A percentile compares a stretch with the other conserved stretches of the same genome.
phyloP scores from a whole-genome alignment of 1,140 invertebrate genomes.

The Brachionus calyciflorus region DNA sequence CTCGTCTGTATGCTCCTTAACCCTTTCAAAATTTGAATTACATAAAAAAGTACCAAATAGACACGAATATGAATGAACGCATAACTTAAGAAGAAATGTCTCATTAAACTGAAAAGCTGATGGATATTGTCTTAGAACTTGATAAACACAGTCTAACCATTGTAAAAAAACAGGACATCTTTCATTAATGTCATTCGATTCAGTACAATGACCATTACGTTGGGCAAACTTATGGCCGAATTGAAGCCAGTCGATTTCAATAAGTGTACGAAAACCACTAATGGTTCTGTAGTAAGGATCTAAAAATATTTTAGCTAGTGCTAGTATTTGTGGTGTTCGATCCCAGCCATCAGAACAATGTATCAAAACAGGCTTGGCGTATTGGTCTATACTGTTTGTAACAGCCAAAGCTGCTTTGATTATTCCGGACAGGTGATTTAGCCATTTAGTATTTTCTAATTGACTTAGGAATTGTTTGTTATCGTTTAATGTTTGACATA shows the following conservation, averaged over 20 bases:
- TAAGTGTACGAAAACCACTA: constrained; percentile 83
- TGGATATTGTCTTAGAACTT: constrained; percentile 81
- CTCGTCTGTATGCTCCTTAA: not conserved
- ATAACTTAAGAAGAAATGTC: constrained; percentile 85
- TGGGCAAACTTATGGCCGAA: constrained; percentile 97
- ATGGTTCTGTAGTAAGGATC: constrained; percentile 89
- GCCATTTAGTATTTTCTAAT: constrained; percentile 82
- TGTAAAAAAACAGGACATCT: constrained; percentile 92
- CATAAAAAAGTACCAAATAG: constrained; percentile 92
- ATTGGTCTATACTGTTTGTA: not conserved
- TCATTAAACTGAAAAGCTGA: constrained; percentile 91
- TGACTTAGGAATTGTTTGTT: constrained; percentile 36
- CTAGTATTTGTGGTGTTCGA: constrained; percentile 86
- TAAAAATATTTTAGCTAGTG: constrained; percentile 81
- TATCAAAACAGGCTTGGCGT: constrained; percentile 69
- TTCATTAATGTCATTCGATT: constrained; percentile 81
- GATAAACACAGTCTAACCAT: constrained; percentile 93
- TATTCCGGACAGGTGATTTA: constrained; percentile 80
- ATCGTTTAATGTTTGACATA: constrained; percentile 62
- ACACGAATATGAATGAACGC: constrained; percentile 88
- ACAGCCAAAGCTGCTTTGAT: constrained; percentile 71
- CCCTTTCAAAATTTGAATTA: constrained; percentile 9
- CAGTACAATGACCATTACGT: constrained; percentile 78
- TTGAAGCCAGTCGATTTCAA: constrained; percentile 90
- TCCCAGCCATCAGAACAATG: constrained; percentile 98